phyloP scores from a whole-genome alignment of 2,888 invertebrate species.

The Coronaproctus castanopsis region DNA sequence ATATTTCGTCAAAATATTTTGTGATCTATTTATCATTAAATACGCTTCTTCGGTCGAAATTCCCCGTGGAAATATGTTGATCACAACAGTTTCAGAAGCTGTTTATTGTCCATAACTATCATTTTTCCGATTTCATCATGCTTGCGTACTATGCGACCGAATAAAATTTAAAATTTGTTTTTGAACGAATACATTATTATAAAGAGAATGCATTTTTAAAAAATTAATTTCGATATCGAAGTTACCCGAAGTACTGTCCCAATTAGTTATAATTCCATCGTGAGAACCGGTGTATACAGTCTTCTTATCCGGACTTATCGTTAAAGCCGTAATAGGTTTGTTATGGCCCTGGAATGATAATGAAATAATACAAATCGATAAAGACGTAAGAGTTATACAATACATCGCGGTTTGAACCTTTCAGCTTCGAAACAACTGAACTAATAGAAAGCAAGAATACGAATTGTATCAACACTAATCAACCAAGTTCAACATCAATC shows the following conservation, averaged over 20 bases:
- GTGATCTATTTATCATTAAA: no score
- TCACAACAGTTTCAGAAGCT: no score
- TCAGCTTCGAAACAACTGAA: no score
- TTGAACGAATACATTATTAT: not conserved
- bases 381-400: not conserved
- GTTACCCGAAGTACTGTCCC: conserved; percentile 51
- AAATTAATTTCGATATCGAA: not conserved
- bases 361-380: conserved; percentile 14
- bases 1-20: no score
- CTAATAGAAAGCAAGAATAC: not conserved
- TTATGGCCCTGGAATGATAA: conserved; percentile 79
- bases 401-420: not conserved
- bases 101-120: no score
- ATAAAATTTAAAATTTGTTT: not conserved
- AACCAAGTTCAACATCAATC: no score
- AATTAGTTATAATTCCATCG: conserved; percentile 71
- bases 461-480: no score
- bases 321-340: conserved; percentile 84
- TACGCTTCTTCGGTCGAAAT: no score
- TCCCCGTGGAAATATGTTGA: no score
- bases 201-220: not conserved
- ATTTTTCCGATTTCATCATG: no score
- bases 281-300: conserved; percentile 81
- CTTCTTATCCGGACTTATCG: conserved; percentile 48
- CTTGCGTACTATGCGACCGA: no score